These are phyloP conservation scores for Metaphire vulgaris DNA, from an alignment of 1,140 invertebrate genomes.

Conservation along the genomic window DNA sequence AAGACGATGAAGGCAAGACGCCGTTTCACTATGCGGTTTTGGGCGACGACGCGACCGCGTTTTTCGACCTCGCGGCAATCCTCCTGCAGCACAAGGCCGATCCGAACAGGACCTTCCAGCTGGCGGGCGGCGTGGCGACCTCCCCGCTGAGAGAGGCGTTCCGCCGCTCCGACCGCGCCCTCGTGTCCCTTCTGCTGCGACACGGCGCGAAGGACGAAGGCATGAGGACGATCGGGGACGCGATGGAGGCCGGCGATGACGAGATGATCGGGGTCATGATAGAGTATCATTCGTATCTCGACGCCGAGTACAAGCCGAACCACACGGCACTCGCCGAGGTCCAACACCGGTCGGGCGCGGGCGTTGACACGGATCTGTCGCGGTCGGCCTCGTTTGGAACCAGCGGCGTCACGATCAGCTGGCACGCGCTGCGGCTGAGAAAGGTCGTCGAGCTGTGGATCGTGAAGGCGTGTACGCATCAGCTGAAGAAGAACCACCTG, in stretches of 20 bases:
- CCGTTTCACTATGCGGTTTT: conserved; percentile 41
- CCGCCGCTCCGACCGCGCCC: conserved; percentile 58
- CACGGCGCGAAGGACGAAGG: conserved; percentile 81
- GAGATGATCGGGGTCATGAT: conserved; percentile 62
- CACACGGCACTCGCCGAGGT: neutral
- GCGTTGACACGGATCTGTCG: neutral
- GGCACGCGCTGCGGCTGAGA: conserved; percentile 67
- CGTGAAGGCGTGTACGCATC: conserved; percentile 65
- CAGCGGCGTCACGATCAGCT: conserved; percentile 72
- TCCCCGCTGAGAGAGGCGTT: conserved; percentile 69
- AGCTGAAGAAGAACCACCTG: neutral
- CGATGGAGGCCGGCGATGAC: conserved; percentile 65
- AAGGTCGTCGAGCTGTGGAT: conserved; percentile 66
- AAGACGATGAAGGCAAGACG: conserved; percentile 39
- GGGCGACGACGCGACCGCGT: conserved; percentile 35
- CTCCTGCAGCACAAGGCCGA: conserved; percentile 65
- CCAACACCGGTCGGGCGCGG: neutral
- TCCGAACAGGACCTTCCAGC: conserved; percentile 49
- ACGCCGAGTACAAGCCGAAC: conserved; percentile 29
- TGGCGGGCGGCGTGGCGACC: conserved; percentile 45
- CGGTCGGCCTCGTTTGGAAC: neutral
- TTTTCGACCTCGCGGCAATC: conserved; percentile 61
- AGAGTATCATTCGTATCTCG: conserved; percentile 36
- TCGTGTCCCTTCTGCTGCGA: conserved; percentile 68
- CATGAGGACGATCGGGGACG: conserved; percentile 69